Evolutionary conservation across 2,113 vertebrate species (phyloP).

Genomic region (Rhabdomys dilectus): DNA sequence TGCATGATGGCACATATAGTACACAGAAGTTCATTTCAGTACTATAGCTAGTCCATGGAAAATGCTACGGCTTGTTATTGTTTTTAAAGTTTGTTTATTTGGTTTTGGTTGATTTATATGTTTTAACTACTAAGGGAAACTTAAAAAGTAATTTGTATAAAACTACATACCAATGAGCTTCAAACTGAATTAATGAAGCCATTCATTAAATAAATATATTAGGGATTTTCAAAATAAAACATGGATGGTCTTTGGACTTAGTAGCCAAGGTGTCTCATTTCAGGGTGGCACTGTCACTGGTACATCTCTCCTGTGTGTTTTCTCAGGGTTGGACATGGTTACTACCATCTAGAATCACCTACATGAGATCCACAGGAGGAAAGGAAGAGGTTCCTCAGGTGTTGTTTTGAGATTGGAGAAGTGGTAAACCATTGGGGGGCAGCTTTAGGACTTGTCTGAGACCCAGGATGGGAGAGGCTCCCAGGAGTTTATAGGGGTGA

Average conservation of each 20-base stretch:
- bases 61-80: neutral
- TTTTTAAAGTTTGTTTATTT: neutral
- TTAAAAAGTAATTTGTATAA: neutral
- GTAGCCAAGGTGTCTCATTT: neutral
- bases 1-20: neutral
- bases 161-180: neutral
- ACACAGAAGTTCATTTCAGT: neutral
- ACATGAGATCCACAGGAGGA: neutral
- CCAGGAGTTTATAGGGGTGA: too few species aligned
- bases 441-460: too few species aligned
- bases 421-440: neutral
- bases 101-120: neutral
- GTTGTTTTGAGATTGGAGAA: neutral
- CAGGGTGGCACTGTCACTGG: neutral
- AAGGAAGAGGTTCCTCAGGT: neutral
- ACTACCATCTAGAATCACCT: neutral
- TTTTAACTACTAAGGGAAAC: conserved; percentile 26
- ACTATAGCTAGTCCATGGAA: neutral
- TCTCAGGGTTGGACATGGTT: neutral
- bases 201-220: neutral
- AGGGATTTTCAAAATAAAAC: neutral
- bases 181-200: neutral
- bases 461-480: too few species aligned
- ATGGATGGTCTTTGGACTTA: neutral
- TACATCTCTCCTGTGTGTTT: neutral